A percentile compares a stretch with the other conserved stretches of the same genome.
These are phyloP conservation scores for Clunio marinus DNA, from an alignment of 2,888 invertebrate genomes.

Conservation along the genomic window DNA sequence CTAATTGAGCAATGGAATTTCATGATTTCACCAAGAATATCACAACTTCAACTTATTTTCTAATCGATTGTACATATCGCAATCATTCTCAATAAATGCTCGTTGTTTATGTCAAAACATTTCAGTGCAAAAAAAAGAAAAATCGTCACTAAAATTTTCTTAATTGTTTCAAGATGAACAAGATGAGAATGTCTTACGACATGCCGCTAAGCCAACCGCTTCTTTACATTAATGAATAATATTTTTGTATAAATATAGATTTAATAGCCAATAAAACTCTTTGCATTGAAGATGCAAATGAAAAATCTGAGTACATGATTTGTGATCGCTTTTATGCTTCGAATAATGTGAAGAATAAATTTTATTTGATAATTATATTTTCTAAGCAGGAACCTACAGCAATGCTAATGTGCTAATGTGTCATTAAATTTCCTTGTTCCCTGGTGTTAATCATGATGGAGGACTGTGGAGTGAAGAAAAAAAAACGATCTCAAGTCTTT, in stretches of 20 bases:
- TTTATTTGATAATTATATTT: too few species aligned
- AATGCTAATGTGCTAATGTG: background rate
- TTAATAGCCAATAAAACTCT: conserved; percentile 1
- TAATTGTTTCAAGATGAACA: conserved; percentile 4
- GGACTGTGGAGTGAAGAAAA: background rate
- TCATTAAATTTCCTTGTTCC: background rate
- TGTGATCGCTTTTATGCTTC: background rate
- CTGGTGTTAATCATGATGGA: too few species aligned
- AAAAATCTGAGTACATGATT: background rate
- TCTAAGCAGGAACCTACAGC: background rate
- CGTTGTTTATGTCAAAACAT: too few species aligned
- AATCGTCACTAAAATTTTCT: background rate
- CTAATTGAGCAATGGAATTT: too few species aligned
- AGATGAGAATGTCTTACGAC: background rate
- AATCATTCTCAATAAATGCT: too few species aligned
- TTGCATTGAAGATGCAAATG: background rate
- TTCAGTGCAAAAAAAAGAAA: too few species aligned
- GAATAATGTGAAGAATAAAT: background rate
- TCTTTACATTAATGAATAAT: background rate
- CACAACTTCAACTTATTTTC: too few species aligned
- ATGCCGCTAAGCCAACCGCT: background rate
- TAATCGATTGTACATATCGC: too few species aligned
- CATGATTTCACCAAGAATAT: too few species aligned
- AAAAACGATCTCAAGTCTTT: too few species aligned
- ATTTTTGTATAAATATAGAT: background rate